phyloP scores from a whole-genome alignment of 1,140 invertebrate genomes.

The Drosophila mauritiana region DNA sequence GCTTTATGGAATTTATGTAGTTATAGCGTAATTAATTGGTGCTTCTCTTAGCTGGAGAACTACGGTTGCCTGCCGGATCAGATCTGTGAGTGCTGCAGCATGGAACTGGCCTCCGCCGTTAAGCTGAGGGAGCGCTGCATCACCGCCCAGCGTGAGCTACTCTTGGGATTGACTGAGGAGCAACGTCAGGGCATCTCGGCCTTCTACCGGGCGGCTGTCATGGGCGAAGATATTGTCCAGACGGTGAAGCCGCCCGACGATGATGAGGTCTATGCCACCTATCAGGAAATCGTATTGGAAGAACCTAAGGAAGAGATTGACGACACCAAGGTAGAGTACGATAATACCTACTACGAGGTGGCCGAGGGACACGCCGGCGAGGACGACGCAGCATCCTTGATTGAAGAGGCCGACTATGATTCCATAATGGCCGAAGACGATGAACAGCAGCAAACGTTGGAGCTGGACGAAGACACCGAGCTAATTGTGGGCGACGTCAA shows the following conservation, averaged over 20 bases:
- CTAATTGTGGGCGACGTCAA: conserved; percentile 54
- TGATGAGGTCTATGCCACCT: conserved; percentile 16
- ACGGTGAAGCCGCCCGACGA: conserved; percentile 14
- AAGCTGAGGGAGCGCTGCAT: conserved; percentile 65
- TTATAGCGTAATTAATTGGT: neutral
- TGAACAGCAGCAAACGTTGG: conserved; percentile 23
- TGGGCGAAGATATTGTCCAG: conserved; percentile 27
- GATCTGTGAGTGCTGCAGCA: conserved; percentile 70
- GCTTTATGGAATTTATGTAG: neutral
- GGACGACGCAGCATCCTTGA: conserved; percentile 48
- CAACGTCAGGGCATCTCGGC: conserved; percentile 36
- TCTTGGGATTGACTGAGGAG: conserved; percentile 45
- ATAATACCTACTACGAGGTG: conserved; percentile 42
- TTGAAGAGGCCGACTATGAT: conserved; percentile 68
- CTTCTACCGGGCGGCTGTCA: conserved; percentile 24
- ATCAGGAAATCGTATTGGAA: conserved; percentile 39
- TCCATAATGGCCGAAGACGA: conserved; percentile 57
- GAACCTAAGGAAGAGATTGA: conserved; percentile 39
- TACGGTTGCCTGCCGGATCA: conserved; percentile 54
- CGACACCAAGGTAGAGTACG: conserved; percentile 51
- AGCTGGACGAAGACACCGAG: conserved; percentile 55
- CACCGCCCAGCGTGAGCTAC: conserved; percentile 53
- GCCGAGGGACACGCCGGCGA: conserved; percentile 43
- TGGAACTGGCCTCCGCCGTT: conserved; percentile 50
- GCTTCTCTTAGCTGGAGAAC: conserved; percentile 44